A percentile compares a stretch with the other conserved stretches of the same genome.
These are phyloP conservation scores for Panorpa germanica DNA, from an alignment of 2,888 invertebrate species.

Conservation along the genomic window DNA sequence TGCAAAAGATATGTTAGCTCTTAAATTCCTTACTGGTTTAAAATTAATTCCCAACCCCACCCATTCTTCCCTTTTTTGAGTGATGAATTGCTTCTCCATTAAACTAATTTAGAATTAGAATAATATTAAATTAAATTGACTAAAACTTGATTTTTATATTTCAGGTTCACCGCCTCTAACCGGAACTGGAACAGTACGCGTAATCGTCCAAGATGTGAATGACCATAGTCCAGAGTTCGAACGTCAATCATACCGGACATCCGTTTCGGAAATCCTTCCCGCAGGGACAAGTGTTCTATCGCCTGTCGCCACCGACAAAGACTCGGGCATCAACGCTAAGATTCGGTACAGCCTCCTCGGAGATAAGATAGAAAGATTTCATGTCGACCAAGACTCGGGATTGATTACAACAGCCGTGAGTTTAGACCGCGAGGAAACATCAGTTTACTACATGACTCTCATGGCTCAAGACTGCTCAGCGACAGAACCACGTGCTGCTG, in stretches of 20 bases:
- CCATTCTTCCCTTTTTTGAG: neutral
- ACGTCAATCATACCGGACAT: conserved; percentile 57
- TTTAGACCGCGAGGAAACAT: conserved; percentile 63
- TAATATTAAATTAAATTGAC: conserved; percentile 6
- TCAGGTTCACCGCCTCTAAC: conserved; percentile 81
- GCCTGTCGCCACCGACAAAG: conserved; percentile 64
- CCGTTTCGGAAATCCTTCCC: conserved; percentile 66
- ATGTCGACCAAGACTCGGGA: conserved; percentile 60
- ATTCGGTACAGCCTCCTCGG: conserved; percentile 73
- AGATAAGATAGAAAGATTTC: conserved; percentile 62
- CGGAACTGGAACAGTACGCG: conserved; percentile 76
- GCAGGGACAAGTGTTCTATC: conserved; percentile 58
- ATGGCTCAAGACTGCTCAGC: conserved; percentile 80
- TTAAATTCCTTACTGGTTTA: neutral
- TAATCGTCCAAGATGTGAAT: conserved; percentile 85
- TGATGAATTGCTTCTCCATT: neutral
- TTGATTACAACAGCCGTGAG: conserved; percentile 51
- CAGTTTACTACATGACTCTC: conserved; percentile 59
- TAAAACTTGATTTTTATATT: conserved; percentile 19
- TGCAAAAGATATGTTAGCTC: neutral
- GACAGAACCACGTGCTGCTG: conserved; percentile 65
- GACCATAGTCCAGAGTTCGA: conserved; percentile 84
- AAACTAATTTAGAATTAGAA: neutral
- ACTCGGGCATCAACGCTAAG: conserved; percentile 69
- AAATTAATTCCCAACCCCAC: too few species aligned